A percentile compares a stretch with the other conserved stretches of the same genome.
phyloP scores from a whole-genome alignment of 2,113 vertebrate species.

The Oreocharis arfaki region DNA sequence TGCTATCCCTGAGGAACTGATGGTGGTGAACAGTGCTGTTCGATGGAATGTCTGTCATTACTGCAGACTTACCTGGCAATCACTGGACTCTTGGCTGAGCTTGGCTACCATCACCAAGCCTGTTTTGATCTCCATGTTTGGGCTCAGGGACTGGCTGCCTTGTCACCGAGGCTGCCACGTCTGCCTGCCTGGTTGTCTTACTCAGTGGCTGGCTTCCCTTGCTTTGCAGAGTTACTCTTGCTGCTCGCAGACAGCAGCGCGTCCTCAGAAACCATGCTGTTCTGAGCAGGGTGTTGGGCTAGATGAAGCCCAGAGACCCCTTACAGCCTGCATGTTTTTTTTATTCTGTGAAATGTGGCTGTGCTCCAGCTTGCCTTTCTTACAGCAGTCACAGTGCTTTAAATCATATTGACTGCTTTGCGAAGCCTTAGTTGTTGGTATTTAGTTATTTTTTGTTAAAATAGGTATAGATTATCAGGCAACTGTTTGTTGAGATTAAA shows the following conservation, averaged over 20 bases:
- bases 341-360: not conserved
- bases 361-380: not conserved
- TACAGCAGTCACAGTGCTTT: not conserved
- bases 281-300: not conserved
- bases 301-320: not conserved
- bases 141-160: not conserved
- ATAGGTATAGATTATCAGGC: not conserved
- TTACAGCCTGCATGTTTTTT: not conserved
- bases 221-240: not conserved
- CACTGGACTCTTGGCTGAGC: not conserved
- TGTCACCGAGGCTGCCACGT: not conserved
- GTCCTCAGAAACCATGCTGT: not conserved
- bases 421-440: not conserved
- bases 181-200: not conserved
- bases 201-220: not conserved
- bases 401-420: not conserved
- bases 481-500: not conserved
- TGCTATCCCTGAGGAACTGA: not conserved
- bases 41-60: not conserved
- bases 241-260: not conserved
- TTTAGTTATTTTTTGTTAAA: not conserved
- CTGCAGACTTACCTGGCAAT: not conserved
- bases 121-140: fast-evolving
- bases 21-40: not conserved
- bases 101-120: not conserved